Conservation (phyloP, 2,113 vertebrate species). For the Odontophorus gujanensis region DNA sequence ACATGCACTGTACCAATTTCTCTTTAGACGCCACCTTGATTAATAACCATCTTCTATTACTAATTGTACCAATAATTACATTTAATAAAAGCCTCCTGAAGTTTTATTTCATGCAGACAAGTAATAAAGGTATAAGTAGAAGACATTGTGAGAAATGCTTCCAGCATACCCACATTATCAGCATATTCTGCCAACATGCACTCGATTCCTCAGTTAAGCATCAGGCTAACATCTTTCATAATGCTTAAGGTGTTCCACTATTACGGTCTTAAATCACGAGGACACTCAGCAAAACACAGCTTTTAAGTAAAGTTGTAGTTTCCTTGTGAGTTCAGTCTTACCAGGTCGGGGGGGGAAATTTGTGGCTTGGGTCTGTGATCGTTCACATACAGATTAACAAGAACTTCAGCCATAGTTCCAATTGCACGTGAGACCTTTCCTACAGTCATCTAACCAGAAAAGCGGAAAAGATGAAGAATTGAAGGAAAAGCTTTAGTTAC, state of each 20-base stretch:
- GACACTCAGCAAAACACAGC: not conserved
- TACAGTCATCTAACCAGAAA: slow-evolving; percentile 87
- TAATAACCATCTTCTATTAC: not conserved
- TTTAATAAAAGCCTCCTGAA: slow-evolving; percentile 37
- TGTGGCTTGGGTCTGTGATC: slow-evolving; percentile 91
- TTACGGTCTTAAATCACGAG: not conserved
- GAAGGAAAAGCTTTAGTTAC: slow-evolving; percentile 44
- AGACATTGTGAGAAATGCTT: not conserved
- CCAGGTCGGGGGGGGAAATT: slow-evolving; percentile 78
- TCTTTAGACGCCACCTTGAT: not conserved
- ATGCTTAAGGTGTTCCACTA: not conserved
- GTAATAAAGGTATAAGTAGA: slow-evolving; percentile 12
- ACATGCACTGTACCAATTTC: not conserved
- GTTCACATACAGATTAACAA: slow-evolving; percentile 95
- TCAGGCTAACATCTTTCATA: not conserved
- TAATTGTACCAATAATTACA: slow-evolving; percentile 14
- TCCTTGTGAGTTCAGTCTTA: slow-evolving; percentile 79
- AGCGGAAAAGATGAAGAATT: slow-evolving; percentile 58
- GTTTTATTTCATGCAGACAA: slow-evolving; percentile 24
- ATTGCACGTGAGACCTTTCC: slow-evolving; percentile 91
- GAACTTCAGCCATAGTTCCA: slow-evolving; percentile 91
- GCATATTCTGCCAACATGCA: not conserved
- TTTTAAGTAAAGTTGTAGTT: not conserved
- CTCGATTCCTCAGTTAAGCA: not conserved
- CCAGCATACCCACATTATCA: not conserved